Evolutionary conservation across 2,888 invertebrate species (phyloP).

Genomic region (Tetranychus truncatus): DNA sequence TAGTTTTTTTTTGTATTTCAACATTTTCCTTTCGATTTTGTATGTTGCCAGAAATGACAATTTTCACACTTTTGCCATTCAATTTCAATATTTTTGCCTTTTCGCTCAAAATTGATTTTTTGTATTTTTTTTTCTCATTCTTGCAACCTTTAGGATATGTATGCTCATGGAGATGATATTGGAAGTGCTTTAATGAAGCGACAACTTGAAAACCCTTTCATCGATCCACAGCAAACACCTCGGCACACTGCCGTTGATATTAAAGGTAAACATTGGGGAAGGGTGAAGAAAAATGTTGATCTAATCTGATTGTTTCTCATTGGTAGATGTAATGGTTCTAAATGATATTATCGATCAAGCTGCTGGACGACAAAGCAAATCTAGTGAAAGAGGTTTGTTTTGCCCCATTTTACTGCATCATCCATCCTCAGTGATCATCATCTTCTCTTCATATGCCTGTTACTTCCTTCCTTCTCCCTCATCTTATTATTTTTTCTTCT

Average conservation of each 20-base stretch:
- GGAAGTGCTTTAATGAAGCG: constrained; percentile 54
- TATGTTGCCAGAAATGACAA: too few species aligned
- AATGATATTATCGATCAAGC: constrained; percentile 93
- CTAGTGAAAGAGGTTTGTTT: constrained; percentile 44
- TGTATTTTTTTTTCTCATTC: too few species aligned
- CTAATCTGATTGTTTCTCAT: constrained; percentile 11
- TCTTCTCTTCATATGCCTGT: neutral
- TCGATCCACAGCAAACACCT: constrained; percentile 47
- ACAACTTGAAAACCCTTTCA: constrained; percentile 63
- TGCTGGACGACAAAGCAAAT: constrained; percentile 31
- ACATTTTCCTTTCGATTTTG: too few species aligned
- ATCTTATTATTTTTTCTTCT: neutral
- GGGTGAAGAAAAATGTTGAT: neutral
- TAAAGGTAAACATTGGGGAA: constrained; percentile 47
- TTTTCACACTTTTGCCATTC: too few species aligned
- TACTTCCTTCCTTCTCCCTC: neutral
- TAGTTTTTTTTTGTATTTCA: too few species aligned
- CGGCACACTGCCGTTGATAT: constrained; percentile 78
- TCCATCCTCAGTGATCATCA: neutral
- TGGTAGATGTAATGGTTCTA: constrained; percentile 82
- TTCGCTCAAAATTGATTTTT: too few species aligned
- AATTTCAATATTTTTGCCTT: too few species aligned
- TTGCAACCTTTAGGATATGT: constrained; percentile 23
- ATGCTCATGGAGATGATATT: constrained; percentile 47
- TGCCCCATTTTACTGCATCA: neutral